A percentile compares a stretch with the other conserved stretches of the same genome.
Evolutionary conservation across 2,113 vertebrate genomes (phyloP).

Genomic region (Recurvirostra avosetta): DNA sequence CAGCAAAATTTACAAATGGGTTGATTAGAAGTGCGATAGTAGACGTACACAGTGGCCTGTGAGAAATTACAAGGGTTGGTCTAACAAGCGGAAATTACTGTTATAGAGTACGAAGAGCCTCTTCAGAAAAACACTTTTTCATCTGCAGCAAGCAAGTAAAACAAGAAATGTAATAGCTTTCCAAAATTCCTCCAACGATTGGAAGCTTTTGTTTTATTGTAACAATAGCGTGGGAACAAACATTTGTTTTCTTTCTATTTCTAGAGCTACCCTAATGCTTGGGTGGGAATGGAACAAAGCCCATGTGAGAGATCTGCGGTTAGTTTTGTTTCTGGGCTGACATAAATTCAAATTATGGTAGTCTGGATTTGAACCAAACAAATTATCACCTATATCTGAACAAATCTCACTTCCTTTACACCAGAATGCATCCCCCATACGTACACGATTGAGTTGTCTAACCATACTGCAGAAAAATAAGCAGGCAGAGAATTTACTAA

Average conservation of each 20-base stretch:
- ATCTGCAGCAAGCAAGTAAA: background rate
- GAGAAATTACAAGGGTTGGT: background rate
- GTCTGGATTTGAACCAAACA: background rate
- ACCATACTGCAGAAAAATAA: background rate
- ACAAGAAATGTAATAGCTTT: background rate
- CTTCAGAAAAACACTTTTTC: background rate
- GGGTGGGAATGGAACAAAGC: background rate
- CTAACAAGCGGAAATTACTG: background rate
- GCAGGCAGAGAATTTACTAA: background rate
- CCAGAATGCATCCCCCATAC: background rate
- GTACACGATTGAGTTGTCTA: background rate
- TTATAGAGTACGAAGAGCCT: background rate
- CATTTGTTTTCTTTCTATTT: background rate
- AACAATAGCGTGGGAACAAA: background rate
- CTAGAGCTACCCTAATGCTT: background rate
- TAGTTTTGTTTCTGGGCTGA: background rate
- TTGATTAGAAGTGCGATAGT: background rate
- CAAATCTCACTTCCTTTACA: background rate
- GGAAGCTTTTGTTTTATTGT: background rate
- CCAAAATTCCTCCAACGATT: background rate
- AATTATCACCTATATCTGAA: background rate
- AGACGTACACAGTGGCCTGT: rapidly evolving
- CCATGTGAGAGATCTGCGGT: background rate
- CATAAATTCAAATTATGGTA: background rate
- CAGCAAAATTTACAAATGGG: background rate